Evolutionary conservation across 2,797 vertebrate species (phyloP).

Genomic region (Myoxocephalus aenaeus): DNA sequence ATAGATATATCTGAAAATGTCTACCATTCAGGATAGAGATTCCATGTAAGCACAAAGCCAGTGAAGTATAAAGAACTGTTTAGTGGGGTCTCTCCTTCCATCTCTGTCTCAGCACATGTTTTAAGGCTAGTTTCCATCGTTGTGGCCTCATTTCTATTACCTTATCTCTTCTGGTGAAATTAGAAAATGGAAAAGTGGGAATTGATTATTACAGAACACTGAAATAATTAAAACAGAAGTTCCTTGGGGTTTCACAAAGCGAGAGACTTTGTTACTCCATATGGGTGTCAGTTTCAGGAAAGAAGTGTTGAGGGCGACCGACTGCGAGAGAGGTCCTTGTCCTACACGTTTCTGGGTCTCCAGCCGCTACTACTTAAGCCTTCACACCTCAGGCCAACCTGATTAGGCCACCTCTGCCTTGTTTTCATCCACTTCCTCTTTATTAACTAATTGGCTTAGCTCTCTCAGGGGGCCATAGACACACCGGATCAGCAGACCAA

Average conservation of each 20-base stretch:
- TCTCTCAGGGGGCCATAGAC: slow-evolving; percentile 58
- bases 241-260: slow-evolving; percentile 32
- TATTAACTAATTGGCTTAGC: slow-evolving; percentile 81
- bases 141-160: slow-evolving; percentile 38
- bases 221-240: slow-evolving; percentile 51
- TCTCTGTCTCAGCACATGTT: slow-evolving; percentile 13
- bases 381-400: slow-evolving; percentile 71
- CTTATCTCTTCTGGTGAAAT: slow-evolving; percentile 40
- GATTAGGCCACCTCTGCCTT: slow-evolving; percentile 76
- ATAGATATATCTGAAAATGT: background rate
- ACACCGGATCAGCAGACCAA: slow-evolving; percentile 64
- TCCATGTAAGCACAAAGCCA: background rate
- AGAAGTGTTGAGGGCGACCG: slow-evolving; percentile 9
- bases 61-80: slow-evolving; percentile 10
- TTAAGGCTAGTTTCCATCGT: slow-evolving; percentile 15
- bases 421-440: slow-evolving; percentile 73
- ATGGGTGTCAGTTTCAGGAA: slow-evolving; percentile 38
- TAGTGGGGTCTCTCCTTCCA: slow-evolving; percentile 1
- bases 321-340: slow-evolving; percentile 44
- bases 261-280: slow-evolving; percentile 1
- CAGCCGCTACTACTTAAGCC: slow-evolving; percentile 61
- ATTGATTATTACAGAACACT: slow-evolving; percentile 36
- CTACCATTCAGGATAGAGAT: background rate
- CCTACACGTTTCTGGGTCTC: slow-evolving; percentile 53
- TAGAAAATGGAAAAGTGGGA: slow-evolving; percentile 42